Evolutionary conservation across 1,140 invertebrate species (phyloP).

Genomic region (Pectinophora gossypiella): DNA sequence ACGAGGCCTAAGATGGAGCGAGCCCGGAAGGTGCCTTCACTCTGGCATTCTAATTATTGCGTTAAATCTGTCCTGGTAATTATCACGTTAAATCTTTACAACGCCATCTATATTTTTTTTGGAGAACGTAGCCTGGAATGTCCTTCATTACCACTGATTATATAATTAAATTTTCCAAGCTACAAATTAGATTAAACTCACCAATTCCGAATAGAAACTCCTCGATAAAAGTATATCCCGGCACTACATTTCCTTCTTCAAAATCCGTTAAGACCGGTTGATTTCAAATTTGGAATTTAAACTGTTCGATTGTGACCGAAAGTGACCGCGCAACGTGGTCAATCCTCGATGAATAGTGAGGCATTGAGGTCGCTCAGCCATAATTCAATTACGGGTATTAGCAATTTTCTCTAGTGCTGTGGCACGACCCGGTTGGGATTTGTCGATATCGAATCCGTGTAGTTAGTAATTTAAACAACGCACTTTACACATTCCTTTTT

Average conservation of each 20-base stretch:
- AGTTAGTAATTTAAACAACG: no score
- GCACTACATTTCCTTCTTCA: not conserved
- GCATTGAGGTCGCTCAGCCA: constrained; percentile 54
- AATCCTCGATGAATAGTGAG: constrained; percentile 34
- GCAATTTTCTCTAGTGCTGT: constrained; percentile 57
- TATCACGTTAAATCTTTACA: no score
- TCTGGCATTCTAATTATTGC: no score
- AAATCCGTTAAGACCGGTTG: not conserved
- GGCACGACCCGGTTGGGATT: constrained; percentile 8
- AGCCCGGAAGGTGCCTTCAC: no score
- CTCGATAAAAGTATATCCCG: not conserved
- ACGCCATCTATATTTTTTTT: no score
- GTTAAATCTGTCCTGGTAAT: no score
- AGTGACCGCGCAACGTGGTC: constrained; percentile 10
- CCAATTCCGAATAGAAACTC: constrained; percentile 3
- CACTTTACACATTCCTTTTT: no score
- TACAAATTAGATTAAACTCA: constrained; percentile 10
- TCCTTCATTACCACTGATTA: no score
- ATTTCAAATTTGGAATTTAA: not conserved
- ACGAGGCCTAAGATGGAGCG: no score
- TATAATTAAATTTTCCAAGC: not conserved
- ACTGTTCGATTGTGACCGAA: not conserved
- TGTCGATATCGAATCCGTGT: constrained; percentile 28
- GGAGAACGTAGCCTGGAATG: no score
- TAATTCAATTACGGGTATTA: constrained; percentile 71